phyloP scores from a whole-genome alignment of 2,888 invertebrate species.

The Spatulosminthurus flaviceps region DNA sequence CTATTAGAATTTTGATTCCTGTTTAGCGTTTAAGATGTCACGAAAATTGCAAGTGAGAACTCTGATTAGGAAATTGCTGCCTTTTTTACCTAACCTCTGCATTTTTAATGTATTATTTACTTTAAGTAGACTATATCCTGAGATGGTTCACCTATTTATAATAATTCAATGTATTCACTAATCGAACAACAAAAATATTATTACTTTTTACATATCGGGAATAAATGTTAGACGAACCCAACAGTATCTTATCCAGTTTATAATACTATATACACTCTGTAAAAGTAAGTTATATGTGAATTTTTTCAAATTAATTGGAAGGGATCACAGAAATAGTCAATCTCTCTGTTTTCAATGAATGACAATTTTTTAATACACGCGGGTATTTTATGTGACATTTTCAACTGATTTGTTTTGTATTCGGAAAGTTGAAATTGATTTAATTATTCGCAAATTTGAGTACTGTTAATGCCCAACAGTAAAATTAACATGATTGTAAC shows the following conservation, averaged over 20 bases:
- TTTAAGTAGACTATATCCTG: neutral
- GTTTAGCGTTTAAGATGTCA: neutral
- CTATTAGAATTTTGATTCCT: neutral
- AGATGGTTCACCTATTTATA: neutral
- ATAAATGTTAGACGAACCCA: neutral
- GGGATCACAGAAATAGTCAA: neutral
- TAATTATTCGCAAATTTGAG: neutral
- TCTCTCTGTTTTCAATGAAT: constrained; percentile 14
- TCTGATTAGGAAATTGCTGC: too few relatives aligned
- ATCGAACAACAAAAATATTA: neutral
- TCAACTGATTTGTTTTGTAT: neutral
- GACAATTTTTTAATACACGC: neutral
- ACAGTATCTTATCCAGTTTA: too few relatives aligned
- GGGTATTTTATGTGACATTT: neutral
- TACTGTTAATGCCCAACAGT: neutral
- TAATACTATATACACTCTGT: too few relatives aligned
- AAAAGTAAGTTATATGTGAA: too few relatives aligned
- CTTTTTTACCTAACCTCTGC: constrained; percentile 7
- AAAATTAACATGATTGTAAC: neutral
- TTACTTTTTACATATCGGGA: neutral
- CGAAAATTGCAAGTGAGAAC: neutral
- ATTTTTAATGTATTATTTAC: neutral
- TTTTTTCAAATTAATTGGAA: constrained; percentile 6
- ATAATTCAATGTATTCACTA: neutral
- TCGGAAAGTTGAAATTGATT: neutral